A percentile compares a stretch with the other conserved stretches of the same genome.
Conservation (phyloP, 2,888 invertebrate genomes). For the Eueremaeus valkanovi region DNA sequence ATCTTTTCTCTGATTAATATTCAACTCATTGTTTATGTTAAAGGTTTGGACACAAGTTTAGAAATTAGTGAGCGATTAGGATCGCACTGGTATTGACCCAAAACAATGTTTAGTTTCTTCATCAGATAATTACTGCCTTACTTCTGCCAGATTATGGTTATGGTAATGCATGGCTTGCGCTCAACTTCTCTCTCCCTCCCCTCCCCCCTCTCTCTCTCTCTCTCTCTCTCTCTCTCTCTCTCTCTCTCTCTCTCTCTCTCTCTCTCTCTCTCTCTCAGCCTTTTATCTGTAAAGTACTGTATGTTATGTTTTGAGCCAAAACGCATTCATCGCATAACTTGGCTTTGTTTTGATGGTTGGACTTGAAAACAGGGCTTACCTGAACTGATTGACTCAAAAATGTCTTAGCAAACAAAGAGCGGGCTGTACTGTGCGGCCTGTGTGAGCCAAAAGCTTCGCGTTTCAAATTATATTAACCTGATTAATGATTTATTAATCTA, state of each 20-base stretch:
- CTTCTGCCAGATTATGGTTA: slow-evolving; percentile 29
- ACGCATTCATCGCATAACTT: not conserved
- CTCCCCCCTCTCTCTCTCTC: no score
- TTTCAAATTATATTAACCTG: slow-evolving; percentile 28
- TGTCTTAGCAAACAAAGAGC: not conserved
- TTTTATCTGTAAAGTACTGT: not conserved
- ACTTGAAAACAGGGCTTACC: not conserved
- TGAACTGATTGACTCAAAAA: slow-evolving; percentile 8
- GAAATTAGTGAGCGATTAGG: not conserved
- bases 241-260: no score
- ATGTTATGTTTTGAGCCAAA: not conserved
- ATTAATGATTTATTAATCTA: slow-evolving; percentile 20
- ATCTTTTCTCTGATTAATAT: not conserved
- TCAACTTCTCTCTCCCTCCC: not conserved
- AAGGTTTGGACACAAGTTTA: not conserved
- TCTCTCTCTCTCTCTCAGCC: no score
- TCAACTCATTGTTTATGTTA: not conserved
- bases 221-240: no score
- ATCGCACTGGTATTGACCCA: slow-evolving; percentile 35
- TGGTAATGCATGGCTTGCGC: slow-evolving; percentile 34
- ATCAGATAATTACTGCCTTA: slow-evolving; percentile 23
- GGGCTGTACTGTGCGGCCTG: not conserved
- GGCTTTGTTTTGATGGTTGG: not conserved
- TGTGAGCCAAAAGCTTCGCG: not conserved
- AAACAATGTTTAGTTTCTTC: slow-evolving; percentile 22